Evolutionary conservation across 2,888 invertebrate genomes (phyloP).

Genomic region (Zygogramma bicolorata): DNA sequence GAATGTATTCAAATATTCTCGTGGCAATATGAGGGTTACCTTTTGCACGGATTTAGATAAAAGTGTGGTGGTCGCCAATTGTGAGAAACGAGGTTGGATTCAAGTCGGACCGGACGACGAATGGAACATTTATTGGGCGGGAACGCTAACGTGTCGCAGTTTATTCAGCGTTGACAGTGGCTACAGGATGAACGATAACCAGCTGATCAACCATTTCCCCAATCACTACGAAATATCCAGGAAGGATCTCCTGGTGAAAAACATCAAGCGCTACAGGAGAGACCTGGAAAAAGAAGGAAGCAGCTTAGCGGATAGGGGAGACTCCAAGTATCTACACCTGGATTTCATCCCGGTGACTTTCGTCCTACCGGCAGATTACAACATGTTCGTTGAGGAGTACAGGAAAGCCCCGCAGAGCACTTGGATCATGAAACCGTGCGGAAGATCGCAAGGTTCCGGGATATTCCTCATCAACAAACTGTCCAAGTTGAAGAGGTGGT

Average conservation of each 20-base stretch:
- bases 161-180: conserved; percentile 94
- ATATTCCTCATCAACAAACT: conserved; percentile 96
- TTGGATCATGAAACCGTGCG: conserved; percentile 98
- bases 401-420: conserved; percentile 91
- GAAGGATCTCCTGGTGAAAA: conserved; percentile 96
- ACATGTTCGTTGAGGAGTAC: conserved; percentile 97
- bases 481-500: conserved; percentile 93
- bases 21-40: conserved; percentile 68
- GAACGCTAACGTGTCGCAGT: conserved; percentile 89
- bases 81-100: conserved; percentile 91
- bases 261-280: conserved; percentile 93
- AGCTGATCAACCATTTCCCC: conserved; percentile 96
- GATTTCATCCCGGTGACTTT: conserved; percentile 96
- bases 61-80: conserved; percentile 91
- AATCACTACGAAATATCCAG: conserved; percentile 95
- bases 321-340: conserved; percentile 81
- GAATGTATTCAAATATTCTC: conserved; percentile 24
- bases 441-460: conserved; percentile 94
- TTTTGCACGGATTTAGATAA: conserved; percentile 93
- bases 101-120: conserved; percentile 91
- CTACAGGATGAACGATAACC: conserved; percentile 92
- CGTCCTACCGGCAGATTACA: conserved; percentile 95
- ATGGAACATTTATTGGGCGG: conserved; percentile 98
- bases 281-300: conserved; percentile 93
- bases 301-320: conserved; percentile 86